phyloP scores from a whole-genome alignment of 2,888 invertebrate species.

The Celastrina argiolus region DNA sequence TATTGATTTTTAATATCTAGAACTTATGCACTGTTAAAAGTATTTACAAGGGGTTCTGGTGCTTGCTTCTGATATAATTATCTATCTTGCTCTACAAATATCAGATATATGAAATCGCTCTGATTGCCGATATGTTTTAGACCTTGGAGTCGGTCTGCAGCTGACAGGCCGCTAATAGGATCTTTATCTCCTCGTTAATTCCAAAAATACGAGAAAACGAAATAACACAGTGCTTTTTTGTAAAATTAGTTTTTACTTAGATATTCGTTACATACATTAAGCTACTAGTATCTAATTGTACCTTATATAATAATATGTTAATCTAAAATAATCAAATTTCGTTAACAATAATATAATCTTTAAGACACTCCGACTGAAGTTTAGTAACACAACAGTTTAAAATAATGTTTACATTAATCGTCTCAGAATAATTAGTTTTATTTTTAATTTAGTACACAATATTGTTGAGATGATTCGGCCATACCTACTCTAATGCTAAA shows the following conservation, averaged over 20 bases:
- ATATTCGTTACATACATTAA: not conserved
- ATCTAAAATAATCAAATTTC: too few relatives aligned
- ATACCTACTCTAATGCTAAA: too few relatives aligned
- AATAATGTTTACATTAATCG: not conserved
- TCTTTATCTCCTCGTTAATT: conserved; percentile 10
- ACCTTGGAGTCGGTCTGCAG: not conserved
- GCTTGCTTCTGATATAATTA: not conserved
- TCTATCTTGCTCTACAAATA: not conserved
- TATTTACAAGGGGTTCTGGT: too few relatives aligned
- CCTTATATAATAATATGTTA: too few relatives aligned
- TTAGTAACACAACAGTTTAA: not conserved
- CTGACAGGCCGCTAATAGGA: not conserved
- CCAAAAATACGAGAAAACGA: not conserved
- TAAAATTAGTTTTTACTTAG: not conserved
- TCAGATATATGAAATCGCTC: not conserved
- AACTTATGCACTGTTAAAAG: not conserved
- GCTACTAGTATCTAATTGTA: too few relatives aligned
- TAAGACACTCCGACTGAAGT: not conserved
- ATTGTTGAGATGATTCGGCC: not conserved
- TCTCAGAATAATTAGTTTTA: not conserved
- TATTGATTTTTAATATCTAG: not conserved
- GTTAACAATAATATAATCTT: not conserved
- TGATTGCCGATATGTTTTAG: conserved; percentile 1
- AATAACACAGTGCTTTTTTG: not conserved
- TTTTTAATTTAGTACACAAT: not conserved